phyloP scores from a whole-genome alignment of 2,797 vertebrate species.

The Xenopus petersii region DNA sequence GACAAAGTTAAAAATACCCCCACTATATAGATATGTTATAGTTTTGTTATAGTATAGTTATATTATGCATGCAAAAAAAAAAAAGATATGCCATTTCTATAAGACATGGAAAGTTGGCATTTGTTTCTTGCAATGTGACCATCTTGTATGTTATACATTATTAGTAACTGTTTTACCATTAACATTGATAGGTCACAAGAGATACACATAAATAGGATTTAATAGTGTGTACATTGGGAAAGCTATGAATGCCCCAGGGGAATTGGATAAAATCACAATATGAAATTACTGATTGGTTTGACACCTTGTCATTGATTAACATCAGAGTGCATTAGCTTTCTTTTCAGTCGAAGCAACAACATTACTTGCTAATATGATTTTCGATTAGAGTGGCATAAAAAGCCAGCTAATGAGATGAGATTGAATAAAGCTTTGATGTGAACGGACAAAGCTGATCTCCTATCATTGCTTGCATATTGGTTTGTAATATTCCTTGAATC shows the following conservation, averaged over 20 bases:
- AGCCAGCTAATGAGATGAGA: constrained; percentile 41
- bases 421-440: constrained; percentile 48
- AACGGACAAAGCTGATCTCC: constrained; percentile 29
- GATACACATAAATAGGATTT: constrained; percentile 30
- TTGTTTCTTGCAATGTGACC: background rate
- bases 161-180: constrained; percentile 27
- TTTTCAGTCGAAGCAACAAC: constrained; percentile 42
- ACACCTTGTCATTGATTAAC: constrained; percentile 49
- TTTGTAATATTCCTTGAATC: constrained; percentile 37
- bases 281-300: constrained; percentile 42
- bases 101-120: no score
- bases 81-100: no score
- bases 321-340: constrained; percentile 45
- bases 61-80: no score
- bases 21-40: no score
- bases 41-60: no score
- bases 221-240: constrained; percentile 23
- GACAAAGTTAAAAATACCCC: no score
- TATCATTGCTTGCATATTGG: constrained; percentile 43
- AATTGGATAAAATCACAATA: constrained; percentile 40
- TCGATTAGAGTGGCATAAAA: constrained; percentile 46
- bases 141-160: background rate
- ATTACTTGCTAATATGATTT: constrained; percentile 48
- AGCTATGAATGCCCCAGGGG: constrained; percentile 17
- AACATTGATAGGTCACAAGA: constrained; percentile 33